Base-by-base conservation (phyloP, 2,888 invertebrate genomes). In the Stratiomys singularior region DNA sequence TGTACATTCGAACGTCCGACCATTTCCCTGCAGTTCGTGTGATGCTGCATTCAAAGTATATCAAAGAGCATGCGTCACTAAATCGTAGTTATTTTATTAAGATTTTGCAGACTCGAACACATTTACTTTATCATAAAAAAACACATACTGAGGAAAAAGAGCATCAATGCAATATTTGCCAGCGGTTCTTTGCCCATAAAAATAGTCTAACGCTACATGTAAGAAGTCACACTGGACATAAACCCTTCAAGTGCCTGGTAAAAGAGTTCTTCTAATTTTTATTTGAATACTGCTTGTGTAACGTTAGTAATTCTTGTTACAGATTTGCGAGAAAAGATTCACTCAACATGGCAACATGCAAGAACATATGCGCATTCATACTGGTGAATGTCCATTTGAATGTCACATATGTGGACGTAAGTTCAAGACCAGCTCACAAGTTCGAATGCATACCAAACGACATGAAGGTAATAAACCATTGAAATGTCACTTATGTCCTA, bases 361-460 rank as follows among this genome's bases (percentile, higher is more conserved):
- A 56, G 94, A 94, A 82, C 94, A 95, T 86, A 89, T 90, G 85
- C 89, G 94, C 77, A 93, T 93, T 82, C 94, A 95, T 86, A 94
- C 89, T 0, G 93, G 94, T 0, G 94, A 93, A 85, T 93, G 93
- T 82, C 95, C 95, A 0, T 95, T 91, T 86, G 88, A 88, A 80
- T 95, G 95, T 84, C 86, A 89, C 56, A 87, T 89, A 64, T 94
- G 94, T 81, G 90, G 90, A 25, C 89, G 91, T 23, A 89, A 89
- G 78, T 94, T 94, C 86, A 77, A 77, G 21, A 77, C 77, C n/a
- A 77, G 92, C 11, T 93, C 93, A 23, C 93, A 93, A 84, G 91
- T 90, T 83, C 90, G 92, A 66, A 88, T 93, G 80, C 93, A 93
- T 83, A 87, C 90, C 21, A 89, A 91, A 37, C 66, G 80, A 11